Evolutionary conservation across 2,888 invertebrate species (phyloP), one percentile per base, ranked within the genome.

Genomic region (Sminthurinus aureus): DNA sequence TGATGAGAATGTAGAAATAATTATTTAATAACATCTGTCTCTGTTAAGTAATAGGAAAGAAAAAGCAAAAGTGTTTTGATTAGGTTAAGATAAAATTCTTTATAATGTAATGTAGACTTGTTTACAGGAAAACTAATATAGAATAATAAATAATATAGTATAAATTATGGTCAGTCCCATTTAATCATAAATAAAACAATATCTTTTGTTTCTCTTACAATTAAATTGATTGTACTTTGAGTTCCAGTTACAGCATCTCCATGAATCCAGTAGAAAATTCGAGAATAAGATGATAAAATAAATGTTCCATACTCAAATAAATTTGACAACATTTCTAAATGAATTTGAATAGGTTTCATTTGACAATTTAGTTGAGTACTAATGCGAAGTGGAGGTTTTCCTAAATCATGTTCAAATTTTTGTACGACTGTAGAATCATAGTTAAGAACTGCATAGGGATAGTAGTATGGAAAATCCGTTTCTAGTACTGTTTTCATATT

Each of bases 381-480:
- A n/a, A 66, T 15, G 8, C n/a, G 69, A 13, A 13, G n/a, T 13
- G 24, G 24, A n/a, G 24, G 18, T 73, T 11, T 50, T 13, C 20
- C 76, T 2, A 76, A 76, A 24, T 82, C 76, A 66, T 76, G 38
- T 38, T 38, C 38, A 38, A 64, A 64, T 64, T 64, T 64, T 64
- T n/a, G 13, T n/a, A 64, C 9, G 3, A 18, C 64, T 26, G 22
- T 15, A n/a, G 74, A 64, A 77, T 11, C 18, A 52, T 0, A 51
- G 24, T 71, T 50, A 26, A 83, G 22, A 26, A 83, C n/a, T 3
- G 69, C 73, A 22, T 78, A 18, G 12, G 83, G 73, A 67, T 78
- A 83, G 73, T 83, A 83, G 38, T 83, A 79, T 22, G 83, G 52
- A 79, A 78, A 83, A 69, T 83, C 83, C 9, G 18, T 26, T 79